These are phyloP conservation scores for Buphagus erythrorhynchus DNA, from an alignment of 2,797 vertebrate species.

Conservation along the genomic window DNA sequence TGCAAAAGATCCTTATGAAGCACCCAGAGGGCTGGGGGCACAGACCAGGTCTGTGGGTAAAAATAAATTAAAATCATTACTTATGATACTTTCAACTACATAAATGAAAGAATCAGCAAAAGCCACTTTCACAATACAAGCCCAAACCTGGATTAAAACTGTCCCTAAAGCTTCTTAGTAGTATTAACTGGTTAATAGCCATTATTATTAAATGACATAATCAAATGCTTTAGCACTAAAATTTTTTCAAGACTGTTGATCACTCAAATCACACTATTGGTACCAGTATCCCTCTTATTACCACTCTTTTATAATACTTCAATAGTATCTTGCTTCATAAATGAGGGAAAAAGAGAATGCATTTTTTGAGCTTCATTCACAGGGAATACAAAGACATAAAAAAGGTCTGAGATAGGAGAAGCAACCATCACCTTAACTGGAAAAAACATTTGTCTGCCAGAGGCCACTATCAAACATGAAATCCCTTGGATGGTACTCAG, in stretches of 20 bases:
- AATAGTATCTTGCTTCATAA: background rate
- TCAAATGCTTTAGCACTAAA: background rate
- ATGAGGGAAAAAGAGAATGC: background rate
- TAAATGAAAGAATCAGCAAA: background rate
- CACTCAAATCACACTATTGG: background rate
- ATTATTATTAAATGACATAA: background rate
- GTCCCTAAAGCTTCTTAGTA: background rate
- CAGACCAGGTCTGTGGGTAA: background rate
- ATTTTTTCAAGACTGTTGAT: background rate
- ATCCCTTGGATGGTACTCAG: background rate
- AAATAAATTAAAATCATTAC: background rate
- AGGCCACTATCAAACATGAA: background rate
- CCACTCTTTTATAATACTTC: background rate
- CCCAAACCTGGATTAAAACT: background rate
- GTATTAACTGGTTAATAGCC: background rate
- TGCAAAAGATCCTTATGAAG: background rate
- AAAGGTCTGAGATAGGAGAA: background rate
- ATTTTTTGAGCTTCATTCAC: background rate
- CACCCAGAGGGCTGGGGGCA: background rate
- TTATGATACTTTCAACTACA: background rate
- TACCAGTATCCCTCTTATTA: background rate
- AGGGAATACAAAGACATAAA: background rate
- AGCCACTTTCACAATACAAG: background rate
- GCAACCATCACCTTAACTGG: background rate
- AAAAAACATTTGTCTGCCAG: background rate